Evolutionary conservation across 2,888 invertebrate genomes (phyloP).

Genomic region (Clostera curtula): DNA sequence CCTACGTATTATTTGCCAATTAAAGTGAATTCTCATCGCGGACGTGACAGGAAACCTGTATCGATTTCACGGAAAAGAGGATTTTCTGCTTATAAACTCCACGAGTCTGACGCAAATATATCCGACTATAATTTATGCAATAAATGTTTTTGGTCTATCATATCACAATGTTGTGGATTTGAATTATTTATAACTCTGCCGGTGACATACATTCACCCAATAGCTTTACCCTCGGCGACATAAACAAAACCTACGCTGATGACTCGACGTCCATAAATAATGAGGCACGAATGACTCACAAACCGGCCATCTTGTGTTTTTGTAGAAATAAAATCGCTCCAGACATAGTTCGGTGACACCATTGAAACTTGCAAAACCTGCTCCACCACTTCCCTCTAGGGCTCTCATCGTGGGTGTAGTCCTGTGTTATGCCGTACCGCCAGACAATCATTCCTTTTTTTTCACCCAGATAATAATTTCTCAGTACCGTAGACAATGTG

Average conservation of each 20-base stretch:
- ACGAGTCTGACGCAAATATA: conserved; percentile 45
- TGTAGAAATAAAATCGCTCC: conserved; percentile 10
- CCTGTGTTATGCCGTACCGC: no score
- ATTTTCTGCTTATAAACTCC: conserved; percentile 33
- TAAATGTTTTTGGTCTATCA: no score
- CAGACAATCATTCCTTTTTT: no score
- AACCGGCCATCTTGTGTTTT: conserved; percentile 5
- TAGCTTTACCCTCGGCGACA: conserved; percentile 24
- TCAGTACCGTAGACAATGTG: no score
- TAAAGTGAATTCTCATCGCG: conserved; percentile 73
- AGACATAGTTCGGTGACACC: conserved; percentile 12
- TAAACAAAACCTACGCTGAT: conserved; percentile 26
- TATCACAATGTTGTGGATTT: no score
- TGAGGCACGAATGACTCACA: conserved; percentile 16
- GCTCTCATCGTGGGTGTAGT: no score
- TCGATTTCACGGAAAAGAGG: conserved; percentile 44
- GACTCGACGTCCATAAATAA: conserved; percentile 25
- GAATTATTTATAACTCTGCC: conserved; percentile 16
- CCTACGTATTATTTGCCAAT: conserved; percentile 76
- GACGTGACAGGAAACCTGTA: conserved; percentile 69
- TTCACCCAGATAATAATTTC: no score
- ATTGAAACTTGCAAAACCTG: conserved; percentile 14
- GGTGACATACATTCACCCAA: conserved; percentile 32
- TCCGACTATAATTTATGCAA: conserved; percentile 10
- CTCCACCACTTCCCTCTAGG: conserved; percentile 8